These are phyloP conservation scores for Micrasema minimum DNA, from an alignment of 1,140 invertebrate species.

Conservation along the genomic window DNA sequence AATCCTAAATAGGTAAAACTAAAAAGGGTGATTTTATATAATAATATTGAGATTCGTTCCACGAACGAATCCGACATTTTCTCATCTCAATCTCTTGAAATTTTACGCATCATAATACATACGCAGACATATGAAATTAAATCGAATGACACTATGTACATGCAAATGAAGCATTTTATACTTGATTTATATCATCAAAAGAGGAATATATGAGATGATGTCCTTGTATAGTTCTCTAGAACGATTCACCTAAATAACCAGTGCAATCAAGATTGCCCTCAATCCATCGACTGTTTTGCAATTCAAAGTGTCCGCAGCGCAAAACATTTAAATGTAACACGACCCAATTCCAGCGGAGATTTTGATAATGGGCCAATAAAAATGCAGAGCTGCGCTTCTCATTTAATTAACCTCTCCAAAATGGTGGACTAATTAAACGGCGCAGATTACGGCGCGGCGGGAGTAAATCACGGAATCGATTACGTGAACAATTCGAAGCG, in stretches of 20 bases:
- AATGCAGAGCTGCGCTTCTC: conserved; percentile 49
- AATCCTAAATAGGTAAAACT: too few relatives aligned
- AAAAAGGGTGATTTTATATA: too few relatives aligned
- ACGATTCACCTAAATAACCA: neutral
- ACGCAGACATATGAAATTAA: too few relatives aligned
- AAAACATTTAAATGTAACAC: conserved; percentile 38
- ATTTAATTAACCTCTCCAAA: conserved; percentile 48
- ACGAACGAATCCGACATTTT: too few relatives aligned
- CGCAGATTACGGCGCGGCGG: conserved; percentile 15
- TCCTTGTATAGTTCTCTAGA: too few relatives aligned
- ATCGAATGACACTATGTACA: too few relatives aligned
- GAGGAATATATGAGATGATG: too few relatives aligned
- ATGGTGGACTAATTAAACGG: conserved; percentile 48
- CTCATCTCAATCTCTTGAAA: too few relatives aligned
- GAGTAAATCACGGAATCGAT: conserved; percentile 39
- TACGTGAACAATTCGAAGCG: conserved; percentile 7
- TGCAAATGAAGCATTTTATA: too few relatives aligned
- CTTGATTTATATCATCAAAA: too few relatives aligned
- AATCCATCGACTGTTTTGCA: conserved; percentile 23
- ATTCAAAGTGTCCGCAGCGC: conserved; percentile 19
- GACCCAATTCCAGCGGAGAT: conserved; percentile 33
- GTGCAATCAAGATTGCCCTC: conserved; percentile 1
- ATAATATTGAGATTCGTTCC: too few relatives aligned
- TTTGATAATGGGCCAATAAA: conserved; percentile 52
- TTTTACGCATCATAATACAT: too few relatives aligned